Evolutionary conservation across 2,888 invertebrate species (phyloP).

Genomic region (Margaritifera margaritifera): DNA sequence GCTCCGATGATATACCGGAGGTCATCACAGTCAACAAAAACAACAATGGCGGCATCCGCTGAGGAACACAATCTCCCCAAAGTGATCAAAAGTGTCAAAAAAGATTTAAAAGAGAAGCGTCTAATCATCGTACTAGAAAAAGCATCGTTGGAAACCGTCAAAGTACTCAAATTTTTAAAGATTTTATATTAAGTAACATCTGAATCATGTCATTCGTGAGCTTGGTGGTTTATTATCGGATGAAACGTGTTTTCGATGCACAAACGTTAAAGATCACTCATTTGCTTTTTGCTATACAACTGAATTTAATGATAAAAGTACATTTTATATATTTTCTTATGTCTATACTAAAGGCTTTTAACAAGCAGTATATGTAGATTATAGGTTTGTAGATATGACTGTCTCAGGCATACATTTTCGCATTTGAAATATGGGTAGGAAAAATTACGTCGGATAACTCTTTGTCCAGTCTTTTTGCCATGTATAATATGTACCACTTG

Average conservation of each 20-base stretch:
- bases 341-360: too few relatives aligned
- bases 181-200: background rate
- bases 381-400: too few relatives aligned
- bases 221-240: too few relatives aligned
- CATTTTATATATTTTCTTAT: background rate
- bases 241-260: constrained; percentile 14
- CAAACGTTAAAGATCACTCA: background rate
- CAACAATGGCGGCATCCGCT: constrained; percentile 12
- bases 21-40: too few relatives aligned
- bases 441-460: too few relatives aligned
- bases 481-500: too few relatives aligned
- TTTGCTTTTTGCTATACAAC: background rate
- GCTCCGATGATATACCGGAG: too few relatives aligned
- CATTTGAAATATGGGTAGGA: too few relatives aligned
- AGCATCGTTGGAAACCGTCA: constrained; percentile 96
- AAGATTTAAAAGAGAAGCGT: constrained; percentile 89
- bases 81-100: constrained; percentile 78
- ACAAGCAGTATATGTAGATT: too few relatives aligned
- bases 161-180: constrained; percentile 78
- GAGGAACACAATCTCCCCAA: constrained; percentile 24
- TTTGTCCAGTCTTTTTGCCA: too few relatives aligned
- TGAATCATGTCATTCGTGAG: too few relatives aligned
- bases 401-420: too few relatives aligned
- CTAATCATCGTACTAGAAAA: constrained; percentile 93
- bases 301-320: background rate